Conservation (phyloP, 2,113 vertebrate species). For the Phrynosoma platyrhinos region DNA sequence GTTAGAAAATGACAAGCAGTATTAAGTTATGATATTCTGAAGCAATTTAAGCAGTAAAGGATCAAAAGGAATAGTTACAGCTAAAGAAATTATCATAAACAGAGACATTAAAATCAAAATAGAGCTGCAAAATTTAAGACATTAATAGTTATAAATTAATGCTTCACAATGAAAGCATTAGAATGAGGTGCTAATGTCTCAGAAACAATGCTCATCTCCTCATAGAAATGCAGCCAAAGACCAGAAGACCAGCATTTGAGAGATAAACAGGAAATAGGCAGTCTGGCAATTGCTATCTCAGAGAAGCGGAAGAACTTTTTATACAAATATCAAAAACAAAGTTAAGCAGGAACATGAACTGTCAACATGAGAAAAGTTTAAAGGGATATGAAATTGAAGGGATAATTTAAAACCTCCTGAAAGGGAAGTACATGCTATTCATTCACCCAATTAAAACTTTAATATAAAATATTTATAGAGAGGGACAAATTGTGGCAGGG, state of each 20-base stretch:
- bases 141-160: constrained; percentile 25
- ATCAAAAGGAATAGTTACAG: background rate
- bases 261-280: constrained; percentile 44
- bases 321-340: background rate
- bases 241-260: constrained; percentile 21
- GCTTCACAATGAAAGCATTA: constrained; percentile 30
- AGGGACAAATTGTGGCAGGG: background rate
- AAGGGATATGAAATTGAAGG: too few species aligned
- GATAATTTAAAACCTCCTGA: constrained; percentile 62
- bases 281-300: constrained; percentile 54
- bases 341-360: constrained; percentile 36
- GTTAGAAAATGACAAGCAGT: background rate
- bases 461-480: constrained; percentile 5
- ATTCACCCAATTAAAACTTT: background rate
- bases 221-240: constrained; percentile 15
- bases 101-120: background rate
- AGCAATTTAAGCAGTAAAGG: constrained; percentile 7
- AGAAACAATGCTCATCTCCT: constrained; percentile 5
- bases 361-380: constrained; percentile 35
- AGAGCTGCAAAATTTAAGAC: constrained; percentile 26
- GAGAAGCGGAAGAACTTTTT: constrained; percentile 54
- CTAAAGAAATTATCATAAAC: constrained; percentile 6
- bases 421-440: constrained; percentile 38
- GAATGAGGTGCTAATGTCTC: constrained; percentile 4
- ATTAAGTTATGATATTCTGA: constrained; percentile 33